Conservation (phyloP, 2,113 vertebrate genomes). For the Hydrochoerus hydrochaeris region DNA sequence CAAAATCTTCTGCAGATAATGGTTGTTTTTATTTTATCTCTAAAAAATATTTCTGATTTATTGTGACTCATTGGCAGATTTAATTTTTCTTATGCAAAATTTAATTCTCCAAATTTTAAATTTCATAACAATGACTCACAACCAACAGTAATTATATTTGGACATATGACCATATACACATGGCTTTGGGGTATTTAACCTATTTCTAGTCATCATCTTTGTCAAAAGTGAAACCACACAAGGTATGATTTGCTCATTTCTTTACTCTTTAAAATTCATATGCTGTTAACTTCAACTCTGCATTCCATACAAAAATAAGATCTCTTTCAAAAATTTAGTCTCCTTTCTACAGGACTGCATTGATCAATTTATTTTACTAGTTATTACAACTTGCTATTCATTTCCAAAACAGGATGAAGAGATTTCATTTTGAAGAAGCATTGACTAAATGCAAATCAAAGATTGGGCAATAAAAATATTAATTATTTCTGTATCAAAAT, state of each 20-base stretch:
- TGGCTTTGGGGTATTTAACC: not conserved
- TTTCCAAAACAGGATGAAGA: not conserved
- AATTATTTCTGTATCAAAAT: constrained; percentile 23
- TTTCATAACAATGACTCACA: not conserved
- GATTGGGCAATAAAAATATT: not conserved
- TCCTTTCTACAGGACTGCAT: not conserved
- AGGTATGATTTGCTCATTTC: not conserved
- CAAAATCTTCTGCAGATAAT: not conserved
- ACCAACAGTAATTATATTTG: not conserved
- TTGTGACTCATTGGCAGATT: not conserved
- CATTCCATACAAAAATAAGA: not conserved
- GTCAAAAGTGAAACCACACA: constrained; percentile 11
- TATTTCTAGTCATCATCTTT: not conserved
- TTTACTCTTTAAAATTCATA: constrained; percentile 42
- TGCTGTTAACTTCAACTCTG: not conserved
- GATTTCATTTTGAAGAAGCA: not conserved
- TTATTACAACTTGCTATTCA: not conserved
- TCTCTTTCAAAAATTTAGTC: not conserved
- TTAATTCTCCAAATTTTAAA: not conserved
- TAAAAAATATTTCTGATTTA: not conserved
- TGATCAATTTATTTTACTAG: constrained; percentile 7
- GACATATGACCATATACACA: not conserved
- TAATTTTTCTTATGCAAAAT: not conserved
- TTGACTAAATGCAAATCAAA: not conserved
- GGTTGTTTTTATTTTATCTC: not conserved